phyloP scores from a whole-genome alignment of 2,113 vertebrate genomes.

The Cyanoramphus novaezelandiae region DNA sequence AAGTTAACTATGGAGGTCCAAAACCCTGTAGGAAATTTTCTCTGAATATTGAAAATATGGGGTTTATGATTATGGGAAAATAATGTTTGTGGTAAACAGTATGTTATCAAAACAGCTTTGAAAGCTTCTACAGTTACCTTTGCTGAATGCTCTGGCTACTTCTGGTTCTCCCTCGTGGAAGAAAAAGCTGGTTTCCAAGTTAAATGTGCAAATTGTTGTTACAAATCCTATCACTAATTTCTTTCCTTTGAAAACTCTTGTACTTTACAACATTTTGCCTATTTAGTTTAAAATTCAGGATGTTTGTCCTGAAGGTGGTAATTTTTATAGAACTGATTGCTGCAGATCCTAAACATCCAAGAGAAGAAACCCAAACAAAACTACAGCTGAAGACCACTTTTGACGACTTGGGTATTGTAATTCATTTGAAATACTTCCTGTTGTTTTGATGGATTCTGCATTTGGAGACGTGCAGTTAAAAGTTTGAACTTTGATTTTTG shows the following conservation, averaged over 20 bases:
- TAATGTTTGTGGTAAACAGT: background rate
- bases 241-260: constrained; percentile 3
- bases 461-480: background rate
- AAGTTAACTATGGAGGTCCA: background rate
- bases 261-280: background rate
- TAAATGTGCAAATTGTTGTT: constrained; percentile 9
- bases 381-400: background rate
- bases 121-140: constrained; percentile 34
- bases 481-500: constrained; percentile 6
- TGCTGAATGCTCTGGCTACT: constrained; percentile 55
- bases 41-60: background rate
- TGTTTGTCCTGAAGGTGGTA: constrained; percentile 15
- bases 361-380: background rate
- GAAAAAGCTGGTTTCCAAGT: constrained; percentile 48
- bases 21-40: background rate
- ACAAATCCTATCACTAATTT: background rate
- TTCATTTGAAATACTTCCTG: background rate
- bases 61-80: constrained; percentile 16
- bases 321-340: background rate
- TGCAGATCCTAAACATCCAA: background rate
- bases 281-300: background rate
- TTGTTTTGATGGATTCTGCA: background rate
- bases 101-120: constrained; percentile 6
- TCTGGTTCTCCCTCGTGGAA: constrained; percentile 58
- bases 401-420: background rate